These are phyloP conservation scores for Bos taurus DNA, from an alignment of 2,113 vertebrate species.

Conservation along the genomic window ARS-UCD2.0 NC_037332.1:70947001-70947500, in stretches of 20 bases:
- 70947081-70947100: neutral
- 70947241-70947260: neutral
- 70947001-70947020: neutral
- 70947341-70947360: no score
- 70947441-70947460: neutral
- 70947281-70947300: neutral
- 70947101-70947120: neutral
- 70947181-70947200: neutral
- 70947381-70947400: no score
- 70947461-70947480: neutral
- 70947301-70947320: rapidly evolving
- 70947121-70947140: neutral
- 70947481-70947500: neutral
- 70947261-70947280: neutral
- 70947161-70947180: neutral
- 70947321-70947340: neutral
- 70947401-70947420: rapidly evolving
- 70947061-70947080: neutral
- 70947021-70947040: neutral
- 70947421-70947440: neutral
- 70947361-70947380: no score
- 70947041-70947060: neutral
- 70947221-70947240: neutral
- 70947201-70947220: neutral
- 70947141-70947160: neutral